Conservation (phyloP, 2,888 invertebrate species). For the Netelia virgata region DNA sequence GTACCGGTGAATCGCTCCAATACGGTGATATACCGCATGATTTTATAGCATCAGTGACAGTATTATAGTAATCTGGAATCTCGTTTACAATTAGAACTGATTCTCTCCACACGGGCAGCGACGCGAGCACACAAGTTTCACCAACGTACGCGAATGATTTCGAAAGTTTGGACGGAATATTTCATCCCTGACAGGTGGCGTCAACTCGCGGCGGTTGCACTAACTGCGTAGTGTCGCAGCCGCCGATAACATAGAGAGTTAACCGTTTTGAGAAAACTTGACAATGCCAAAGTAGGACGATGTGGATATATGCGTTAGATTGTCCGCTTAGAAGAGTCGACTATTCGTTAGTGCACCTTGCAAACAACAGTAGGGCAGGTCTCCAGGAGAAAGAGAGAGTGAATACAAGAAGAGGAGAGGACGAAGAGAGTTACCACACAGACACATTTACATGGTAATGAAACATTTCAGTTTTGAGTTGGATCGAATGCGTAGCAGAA, state of each 20-base stretch:
- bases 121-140: background rate
- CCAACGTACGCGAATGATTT: background rate
- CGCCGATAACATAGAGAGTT: slow-evolving; percentile 13
- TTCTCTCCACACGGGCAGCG: background rate
- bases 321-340: slow-evolving; percentile 31
- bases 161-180: background rate
- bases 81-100: too few species aligned
- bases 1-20: background rate
- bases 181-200: background rate
- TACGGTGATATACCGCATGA: background rate
- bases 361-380: background rate
- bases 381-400: background rate
- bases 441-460: background rate
- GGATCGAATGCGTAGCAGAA: slow-evolving; percentile 1
- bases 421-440: slow-evolving; percentile 1
- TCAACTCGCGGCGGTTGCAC: background rate
- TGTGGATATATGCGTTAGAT: slow-evolving; percentile 8
- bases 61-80: too few species aligned
- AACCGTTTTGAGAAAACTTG: background rate
- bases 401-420: background rate
- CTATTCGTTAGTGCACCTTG: slow-evolving; percentile 45
- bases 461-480: slow-evolving; percentile 1
- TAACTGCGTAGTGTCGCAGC: background rate
- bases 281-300: slow-evolving; percentile 14
- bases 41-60: background rate